Base-by-base conservation (phyloP, 2,888 invertebrate genomes). In the Euplagia quadripunctaria region DNA sequence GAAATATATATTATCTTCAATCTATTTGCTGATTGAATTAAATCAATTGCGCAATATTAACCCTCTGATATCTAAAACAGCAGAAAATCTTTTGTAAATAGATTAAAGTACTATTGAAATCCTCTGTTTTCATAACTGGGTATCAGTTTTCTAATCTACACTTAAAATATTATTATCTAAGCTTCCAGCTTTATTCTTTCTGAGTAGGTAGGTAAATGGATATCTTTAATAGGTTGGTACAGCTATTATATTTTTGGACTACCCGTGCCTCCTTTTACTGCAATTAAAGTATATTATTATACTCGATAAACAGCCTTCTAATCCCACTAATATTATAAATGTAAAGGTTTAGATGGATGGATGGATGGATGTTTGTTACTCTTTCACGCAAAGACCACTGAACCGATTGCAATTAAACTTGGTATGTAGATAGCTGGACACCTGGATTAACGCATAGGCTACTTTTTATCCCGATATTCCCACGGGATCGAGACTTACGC, bases 121-220 rank as follows among this genome's bases (percentile, higher is more conserved):
- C 43, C 16, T 31, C 9, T 52, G 42, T 68, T 55, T 17, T 41
- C 64, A 46, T 68, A 68, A 68, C 43, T 58, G 68, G 42, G 55
- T 68, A 20, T 68, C 68, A 58, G 43, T 58, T 68, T 68, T 46
- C 68, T 68, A 20, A 68, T 68, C 58, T 68, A 52, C 52, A 52
- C 52, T 51, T n/a, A 41, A 41, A 55, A n/a, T 68, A 52, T 55
- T 17, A 6, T 43, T 43, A 5, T 12, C 9, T 12, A n/a, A n/a
- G 64, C 64, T 65, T 46, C n/a, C n/a, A 46, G 43, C 46, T 20
- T 65, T 20, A 11, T n/a, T 65, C 1, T 14, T 14, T 31, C 0
- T 31, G 14, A 1, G 2, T 31, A 61, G 20, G 61, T 31, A 61
- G 31, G 61, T 12, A 61, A 61, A 61, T 14, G 12, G 14, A 31